These are phyloP conservation scores for Opisthograptis luteolata DNA, from an alignment of 2,888 invertebrate genomes.

Conservation along the genomic window DNA sequence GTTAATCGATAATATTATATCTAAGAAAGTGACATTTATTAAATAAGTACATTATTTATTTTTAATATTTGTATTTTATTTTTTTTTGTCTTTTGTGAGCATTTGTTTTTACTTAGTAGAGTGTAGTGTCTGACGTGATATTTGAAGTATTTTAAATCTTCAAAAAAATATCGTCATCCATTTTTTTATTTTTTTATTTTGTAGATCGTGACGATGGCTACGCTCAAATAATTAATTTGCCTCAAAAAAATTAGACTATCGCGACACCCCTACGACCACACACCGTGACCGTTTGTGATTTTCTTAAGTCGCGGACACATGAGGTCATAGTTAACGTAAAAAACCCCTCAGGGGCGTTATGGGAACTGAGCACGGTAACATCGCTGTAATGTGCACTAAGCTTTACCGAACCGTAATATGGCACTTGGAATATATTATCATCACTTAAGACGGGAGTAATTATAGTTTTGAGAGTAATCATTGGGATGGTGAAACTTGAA, in stretches of 20 bases:
- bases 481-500: slow-evolving; percentile 10
- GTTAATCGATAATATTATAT: no score
- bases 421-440: slow-evolving; percentile 57
- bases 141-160: no score
- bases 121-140: no score
- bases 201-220: no score
- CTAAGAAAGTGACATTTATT: no score
- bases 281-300: slow-evolving; percentile 73
- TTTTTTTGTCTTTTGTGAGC: no score
- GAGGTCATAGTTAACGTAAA: slow-evolving; percentile 84
- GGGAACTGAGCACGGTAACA: slow-evolving; percentile 83
- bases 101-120: no score
- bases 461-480: slow-evolving; percentile 40
- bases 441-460: slow-evolving; percentile 53
- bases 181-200: no score
- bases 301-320: slow-evolving; percentile 83
- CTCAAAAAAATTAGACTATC: neutral
- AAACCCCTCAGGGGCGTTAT: slow-evolving; percentile 83
- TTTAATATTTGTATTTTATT: no score
- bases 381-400: slow-evolving; percentile 67
- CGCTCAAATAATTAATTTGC: neutral
- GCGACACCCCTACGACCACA: slow-evolving; percentile 64
- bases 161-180: no score
- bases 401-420: slow-evolving; percentile 66
- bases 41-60: no score